Evolutionary conservation across 2,797 vertebrate genomes (phyloP).

Genomic region (Chromis chromis): DNA sequence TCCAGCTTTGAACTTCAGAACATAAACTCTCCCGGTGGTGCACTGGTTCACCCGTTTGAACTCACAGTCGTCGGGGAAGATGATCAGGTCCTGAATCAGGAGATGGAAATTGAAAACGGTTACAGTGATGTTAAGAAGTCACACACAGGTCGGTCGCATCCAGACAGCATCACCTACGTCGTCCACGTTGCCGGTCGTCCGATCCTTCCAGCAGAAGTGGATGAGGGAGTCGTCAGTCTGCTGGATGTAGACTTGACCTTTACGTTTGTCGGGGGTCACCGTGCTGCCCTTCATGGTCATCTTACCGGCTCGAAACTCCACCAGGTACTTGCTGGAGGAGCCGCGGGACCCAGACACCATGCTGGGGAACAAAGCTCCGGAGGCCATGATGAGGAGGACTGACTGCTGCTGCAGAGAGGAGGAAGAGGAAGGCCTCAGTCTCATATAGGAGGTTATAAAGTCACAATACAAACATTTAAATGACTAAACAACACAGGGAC

Average conservation of each 20-base stretch:
- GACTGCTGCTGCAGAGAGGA: constrained; percentile 10
- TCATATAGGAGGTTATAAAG: not conserved
- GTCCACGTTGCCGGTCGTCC: constrained; percentile 92
- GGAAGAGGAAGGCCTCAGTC: not conserved
- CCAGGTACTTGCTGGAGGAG: constrained; percentile 95
- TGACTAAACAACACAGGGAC: no score
- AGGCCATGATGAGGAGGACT: constrained; percentile 86
- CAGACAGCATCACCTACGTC: constrained; percentile 86
- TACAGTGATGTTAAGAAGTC: not conserved
- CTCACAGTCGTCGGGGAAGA: constrained; percentile 98
- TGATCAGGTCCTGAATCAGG: constrained; percentile 91
- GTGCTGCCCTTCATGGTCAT: constrained; percentile 96
- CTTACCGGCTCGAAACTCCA: constrained; percentile 96
- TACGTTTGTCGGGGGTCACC: constrained; percentile 95
- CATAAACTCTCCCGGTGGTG: constrained; percentile 94
- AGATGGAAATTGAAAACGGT: not conserved
- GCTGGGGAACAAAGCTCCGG: constrained; percentile 95
- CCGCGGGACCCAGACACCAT: constrained; percentile 95
- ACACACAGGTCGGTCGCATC: not conserved
- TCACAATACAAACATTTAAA: not conserved
- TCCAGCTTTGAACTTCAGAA: constrained; percentile 97
- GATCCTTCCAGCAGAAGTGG: constrained; percentile 98
- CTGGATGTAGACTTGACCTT: constrained; percentile 97
- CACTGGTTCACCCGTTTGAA: constrained; percentile 97
- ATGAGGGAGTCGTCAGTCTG: constrained; percentile 98